Base-by-base conservation (phyloP, 2,888 invertebrate genomes). In the Lissonota sp. region DNA sequence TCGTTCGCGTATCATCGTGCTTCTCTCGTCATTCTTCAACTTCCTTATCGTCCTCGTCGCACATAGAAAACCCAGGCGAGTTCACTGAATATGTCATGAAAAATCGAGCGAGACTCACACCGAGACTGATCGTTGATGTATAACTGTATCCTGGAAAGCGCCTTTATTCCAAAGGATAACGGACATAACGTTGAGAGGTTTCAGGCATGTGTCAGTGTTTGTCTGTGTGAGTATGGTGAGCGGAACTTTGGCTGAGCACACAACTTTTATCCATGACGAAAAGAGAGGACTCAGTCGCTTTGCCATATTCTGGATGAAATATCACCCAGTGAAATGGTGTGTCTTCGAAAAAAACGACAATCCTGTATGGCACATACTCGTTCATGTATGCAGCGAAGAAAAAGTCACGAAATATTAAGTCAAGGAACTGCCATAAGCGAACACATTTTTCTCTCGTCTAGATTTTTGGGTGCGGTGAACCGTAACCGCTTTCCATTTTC, bases 21-120 rank as follows among this genome's bases (percentile, higher is more conserved):
- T 58, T 64, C 26, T 53, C 63, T 79, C 71, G 39, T 74, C 78
- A 58, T 79, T 70, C 62, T 77, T 69, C 69, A 53, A 37, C 73
- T 64, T 46, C 77, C 12, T 53, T 51, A 14, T 44, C 44, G n/a
- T 12, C 58, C 60, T 53, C 39, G 66, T 75, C 39, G 10, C 44
- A n/a, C 14, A 2, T 53, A 66, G 39, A 63, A 44, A 40, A 14
- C 2, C 14, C n/a, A n/a, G 3, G 26, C 26, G 26, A 42, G 37
- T 6, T 16, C 10, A 26, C 26, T 12, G 5, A 39, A 12, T 51
- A 7, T 39, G 39, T 57, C 40, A 8, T 62, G 10, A 8, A 55
- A 44, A 42, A 64, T 57, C 12, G 70, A 66, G 72, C 37, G 39
- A 58, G 39, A 49, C 37, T 12, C 16, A 46, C 51, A 46, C 51